Conservation (phyloP, 1,140 invertebrate genomes). For the Solenopsis fugax region DNA sequence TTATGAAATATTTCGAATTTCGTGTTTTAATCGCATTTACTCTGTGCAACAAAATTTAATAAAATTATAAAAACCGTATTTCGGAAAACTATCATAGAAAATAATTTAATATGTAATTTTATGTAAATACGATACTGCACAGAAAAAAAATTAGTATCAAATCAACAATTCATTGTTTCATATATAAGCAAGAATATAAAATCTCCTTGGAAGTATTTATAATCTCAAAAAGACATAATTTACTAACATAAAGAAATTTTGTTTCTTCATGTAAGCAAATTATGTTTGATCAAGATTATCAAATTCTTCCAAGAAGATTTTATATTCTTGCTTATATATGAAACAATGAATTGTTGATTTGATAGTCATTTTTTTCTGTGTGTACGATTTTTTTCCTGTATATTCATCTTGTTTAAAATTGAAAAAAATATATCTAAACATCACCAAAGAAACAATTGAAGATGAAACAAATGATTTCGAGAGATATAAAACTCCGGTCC, state of each 20-base stretch:
- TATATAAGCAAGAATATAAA: no score
- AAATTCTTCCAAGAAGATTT: no score
- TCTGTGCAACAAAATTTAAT: neutral
- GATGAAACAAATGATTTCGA: conserved; percentile 44
- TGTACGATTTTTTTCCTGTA: neutral
- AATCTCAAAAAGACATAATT: no score
- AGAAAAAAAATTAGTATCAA: no score
- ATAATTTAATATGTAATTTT: neutral
- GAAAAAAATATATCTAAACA: neutral
- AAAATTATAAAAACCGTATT: neutral
- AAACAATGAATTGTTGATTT: no score
- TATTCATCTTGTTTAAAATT: neutral
- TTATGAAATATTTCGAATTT: neutral
- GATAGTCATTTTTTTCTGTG: no score
- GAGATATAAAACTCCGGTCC: conserved; percentile 66
- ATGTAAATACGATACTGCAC: neutral
- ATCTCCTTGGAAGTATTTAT: no score
- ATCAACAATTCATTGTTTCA: no score
- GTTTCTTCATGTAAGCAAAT: no score
- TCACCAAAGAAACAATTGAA: conserved; percentile 42
- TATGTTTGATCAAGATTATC: no score
- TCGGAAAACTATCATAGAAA: neutral
- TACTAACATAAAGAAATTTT: no score
- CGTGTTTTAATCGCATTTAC: conserved; percentile 3
- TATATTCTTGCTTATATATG: no score